Percentiles rank a stretch among this genome's conserved stretches.
phyloP scores from a whole-genome alignment of 2,888 invertebrate genomes.

The Habroteleia sp. region DNA sequence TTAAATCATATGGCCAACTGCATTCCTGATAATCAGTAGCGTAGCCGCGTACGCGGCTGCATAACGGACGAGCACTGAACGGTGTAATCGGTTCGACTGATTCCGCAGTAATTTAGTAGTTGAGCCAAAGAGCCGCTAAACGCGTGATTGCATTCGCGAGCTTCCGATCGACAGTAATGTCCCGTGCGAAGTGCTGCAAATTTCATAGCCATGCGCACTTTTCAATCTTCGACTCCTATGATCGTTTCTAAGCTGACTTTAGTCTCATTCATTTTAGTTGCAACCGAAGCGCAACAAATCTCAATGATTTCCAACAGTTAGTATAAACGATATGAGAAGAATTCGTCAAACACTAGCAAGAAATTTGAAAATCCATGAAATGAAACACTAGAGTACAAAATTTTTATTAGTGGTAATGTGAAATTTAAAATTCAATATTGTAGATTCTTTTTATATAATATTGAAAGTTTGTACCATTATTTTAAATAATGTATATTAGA shows the following conservation, averaged over 20 bases:
- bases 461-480: too few relatives aligned
- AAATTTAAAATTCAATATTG: too few relatives aligned
- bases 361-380: too few relatives aligned
- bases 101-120: conserved; percentile 71
- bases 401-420: too few relatives aligned
- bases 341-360: too few relatives aligned
- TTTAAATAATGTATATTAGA: too few relatives aligned
- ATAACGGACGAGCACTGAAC: conserved; percentile 69
- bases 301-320: conserved; percentile 25
- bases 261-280: conserved; percentile 14
- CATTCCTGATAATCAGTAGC: conserved; percentile 74
- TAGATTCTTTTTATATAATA: too few relatives aligned
- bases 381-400: too few relatives aligned
- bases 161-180: conserved; percentile 59
- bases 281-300: conserved; percentile 4
- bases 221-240: too few relatives aligned
- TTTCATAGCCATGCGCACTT: conserved; percentile 22
- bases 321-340: too few relatives aligned
- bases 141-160: conserved; percentile 68
- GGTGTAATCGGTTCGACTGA: conserved; percentile 71
- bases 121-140: conserved; percentile 69
- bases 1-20: conserved; percentile 72
- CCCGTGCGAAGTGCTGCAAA: conserved; percentile 37
- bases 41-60: conserved; percentile 63
- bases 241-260: background rate